Percentiles rank a stretch among this genome's conserved stretches.
Evolutionary conservation across 2,797 vertebrate genomes (phyloP).

Genomic region (Sarcoramphus papa): DNA sequence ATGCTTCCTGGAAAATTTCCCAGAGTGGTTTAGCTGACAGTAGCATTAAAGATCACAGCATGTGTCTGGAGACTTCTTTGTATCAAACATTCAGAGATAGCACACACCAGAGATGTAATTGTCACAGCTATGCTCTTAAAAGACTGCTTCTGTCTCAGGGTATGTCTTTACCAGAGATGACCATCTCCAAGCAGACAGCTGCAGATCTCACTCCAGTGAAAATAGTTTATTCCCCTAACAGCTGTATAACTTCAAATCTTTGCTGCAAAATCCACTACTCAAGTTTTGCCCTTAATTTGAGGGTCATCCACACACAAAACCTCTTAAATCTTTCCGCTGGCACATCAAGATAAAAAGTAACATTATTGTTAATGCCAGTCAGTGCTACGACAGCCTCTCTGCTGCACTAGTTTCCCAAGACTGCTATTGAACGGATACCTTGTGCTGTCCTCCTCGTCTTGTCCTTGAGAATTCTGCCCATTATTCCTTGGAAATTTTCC

Average conservation of each 20-base stretch:
- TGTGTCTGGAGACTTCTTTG: background rate
- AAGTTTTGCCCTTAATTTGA: background rate
- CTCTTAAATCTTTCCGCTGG: background rate
- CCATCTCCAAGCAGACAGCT: background rate
- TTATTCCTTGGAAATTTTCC: slow-evolving; percentile 42
- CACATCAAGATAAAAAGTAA: background rate
- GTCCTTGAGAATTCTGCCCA: slow-evolving; percentile 28
- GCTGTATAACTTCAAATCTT: background rate
- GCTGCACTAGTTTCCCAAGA: background rate
- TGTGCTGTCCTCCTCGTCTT: background rate
- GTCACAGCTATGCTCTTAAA: background rate
- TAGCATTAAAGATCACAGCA: slow-evolving; percentile 17
- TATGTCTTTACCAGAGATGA: background rate
- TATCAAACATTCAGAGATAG: background rate
- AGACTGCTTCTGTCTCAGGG: background rate
- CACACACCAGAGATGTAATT: background rate
- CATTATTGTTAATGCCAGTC: background rate
- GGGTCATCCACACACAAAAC: background rate
- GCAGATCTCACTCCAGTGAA: background rate
- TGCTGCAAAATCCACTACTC: background rate
- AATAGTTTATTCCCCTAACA: background rate
- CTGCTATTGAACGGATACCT: background rate
- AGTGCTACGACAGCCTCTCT: background rate
- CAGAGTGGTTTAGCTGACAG: slow-evolving; percentile 18
- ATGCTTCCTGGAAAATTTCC: slow-evolving; percentile 27